A percentile compares a stretch with the other conserved stretches of the same genome.
Conservation (phyloP, 2,888 invertebrate species). For the Microplitis manilae region DNA sequence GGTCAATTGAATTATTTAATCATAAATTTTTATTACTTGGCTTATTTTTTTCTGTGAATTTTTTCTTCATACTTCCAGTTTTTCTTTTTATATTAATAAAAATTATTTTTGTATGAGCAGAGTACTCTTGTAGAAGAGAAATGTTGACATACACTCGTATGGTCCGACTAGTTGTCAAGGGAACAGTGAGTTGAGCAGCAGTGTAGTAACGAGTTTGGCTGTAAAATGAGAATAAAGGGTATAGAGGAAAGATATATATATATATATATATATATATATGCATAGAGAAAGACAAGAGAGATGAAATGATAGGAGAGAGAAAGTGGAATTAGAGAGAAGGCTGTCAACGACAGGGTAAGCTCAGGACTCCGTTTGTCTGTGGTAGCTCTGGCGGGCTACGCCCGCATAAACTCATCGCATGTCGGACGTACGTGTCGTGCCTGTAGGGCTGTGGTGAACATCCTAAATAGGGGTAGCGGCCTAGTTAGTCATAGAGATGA, state of each 20-base stretch:
- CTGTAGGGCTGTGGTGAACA: conserved; percentile 25
- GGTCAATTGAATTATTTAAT: background rate
- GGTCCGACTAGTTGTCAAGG: background rate
- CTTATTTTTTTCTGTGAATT: background rate
- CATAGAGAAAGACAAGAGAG: background rate
- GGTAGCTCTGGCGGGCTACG: conserved; percentile 19
- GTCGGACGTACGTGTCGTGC: conserved; percentile 30
- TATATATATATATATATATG: background rate
- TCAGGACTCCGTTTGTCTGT: conserved; percentile 33
- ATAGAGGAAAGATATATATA: background rate
- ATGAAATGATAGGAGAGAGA: background rate
- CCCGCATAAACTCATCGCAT: conserved; percentile 30
- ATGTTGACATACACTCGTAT: background rate
- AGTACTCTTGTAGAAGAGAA: background rate
- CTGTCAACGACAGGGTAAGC: conserved; percentile 34
- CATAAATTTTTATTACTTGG: background rate
- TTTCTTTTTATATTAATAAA: too few relatives aligned
- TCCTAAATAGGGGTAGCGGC: conserved; percentile 8
- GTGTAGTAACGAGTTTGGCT: background rate
- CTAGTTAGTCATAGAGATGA: conserved; percentile 11
- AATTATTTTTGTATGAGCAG: too few relatives aligned
- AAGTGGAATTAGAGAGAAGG: conserved; percentile 21
- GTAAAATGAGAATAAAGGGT: background rate
- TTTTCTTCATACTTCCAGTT: background rate
- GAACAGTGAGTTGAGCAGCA: background rate